These are phyloP conservation scores for Taeniopygia guttata DNA, from an alignment of 2,797 vertebrate genomes.

Conservation along the genomic window DNA sequence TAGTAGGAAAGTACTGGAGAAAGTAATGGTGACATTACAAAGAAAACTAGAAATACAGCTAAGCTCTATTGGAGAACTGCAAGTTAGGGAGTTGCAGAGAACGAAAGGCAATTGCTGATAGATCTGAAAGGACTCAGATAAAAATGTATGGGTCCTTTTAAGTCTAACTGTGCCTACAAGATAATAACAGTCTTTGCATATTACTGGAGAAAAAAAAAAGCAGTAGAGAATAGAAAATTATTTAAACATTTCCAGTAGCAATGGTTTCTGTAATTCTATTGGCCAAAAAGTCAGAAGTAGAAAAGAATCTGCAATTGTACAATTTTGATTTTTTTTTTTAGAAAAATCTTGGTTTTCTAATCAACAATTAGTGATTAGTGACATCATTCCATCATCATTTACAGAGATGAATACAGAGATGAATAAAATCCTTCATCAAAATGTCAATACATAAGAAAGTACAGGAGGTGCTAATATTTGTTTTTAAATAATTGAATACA, in stretches of 20 bases:
- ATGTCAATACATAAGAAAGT: not conserved
- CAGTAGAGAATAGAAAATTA: not conserved
- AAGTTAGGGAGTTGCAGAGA: not conserved
- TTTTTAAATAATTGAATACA: not conserved
- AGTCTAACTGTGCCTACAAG: not conserved
- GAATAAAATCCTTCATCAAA: not conserved
- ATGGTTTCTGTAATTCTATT: not conserved
- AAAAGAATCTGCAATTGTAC: not conserved
- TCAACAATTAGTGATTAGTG: not conserved
- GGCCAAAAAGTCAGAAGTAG: not conserved
- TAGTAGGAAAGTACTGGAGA: not conserved
- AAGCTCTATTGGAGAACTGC: not conserved
- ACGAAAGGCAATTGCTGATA: not conserved
- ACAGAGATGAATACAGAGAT: not conserved
- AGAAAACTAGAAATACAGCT: not conserved
- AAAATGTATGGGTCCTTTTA: not conserved
- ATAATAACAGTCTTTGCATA: not conserved
- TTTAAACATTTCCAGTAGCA: not conserved
- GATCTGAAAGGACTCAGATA: not conserved
- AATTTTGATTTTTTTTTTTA: not conserved
- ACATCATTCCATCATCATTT: not conserved
- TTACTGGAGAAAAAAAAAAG: not conserved
- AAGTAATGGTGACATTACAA: constrained; percentile 11
- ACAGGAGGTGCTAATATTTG: not conserved
- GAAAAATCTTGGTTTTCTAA: not conserved